A percentile compares a stretch with the other conserved stretches of the same genome.
Conservation (phyloP, 2,113 vertebrate genomes). For the Symphodus melops region DNA sequence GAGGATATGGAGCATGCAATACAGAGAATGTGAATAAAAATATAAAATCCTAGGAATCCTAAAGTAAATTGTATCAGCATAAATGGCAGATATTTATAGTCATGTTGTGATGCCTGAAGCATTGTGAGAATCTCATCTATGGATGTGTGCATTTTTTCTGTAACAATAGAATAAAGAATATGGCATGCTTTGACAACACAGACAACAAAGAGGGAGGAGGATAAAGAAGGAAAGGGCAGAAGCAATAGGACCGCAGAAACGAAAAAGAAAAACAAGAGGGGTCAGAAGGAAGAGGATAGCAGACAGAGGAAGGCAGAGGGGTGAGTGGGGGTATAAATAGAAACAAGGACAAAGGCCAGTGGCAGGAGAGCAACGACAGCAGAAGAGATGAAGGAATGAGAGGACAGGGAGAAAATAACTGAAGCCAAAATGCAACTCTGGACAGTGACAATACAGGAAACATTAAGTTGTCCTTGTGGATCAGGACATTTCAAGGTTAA, state of each 20-base stretch:
- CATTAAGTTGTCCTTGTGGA: slow-evolving; percentile 58
- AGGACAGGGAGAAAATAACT: slow-evolving; percentile 46
- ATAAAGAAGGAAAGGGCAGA: slow-evolving; percentile 16
- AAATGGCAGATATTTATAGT: not conserved
- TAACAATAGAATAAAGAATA: slow-evolving; percentile 1
- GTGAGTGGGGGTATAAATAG: slow-evolving; percentile 64
- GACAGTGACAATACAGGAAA: slow-evolving; percentile 43
- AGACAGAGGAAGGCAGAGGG: slow-evolving; percentile 26
- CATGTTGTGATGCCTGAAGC: not conserved
- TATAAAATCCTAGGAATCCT: no score
- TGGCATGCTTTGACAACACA: not conserved
- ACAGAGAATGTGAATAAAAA: not conserved
- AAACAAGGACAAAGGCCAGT: slow-evolving; percentile 74
- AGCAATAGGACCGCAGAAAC: slow-evolving; percentile 34
- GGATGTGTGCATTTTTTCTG: not conserved
- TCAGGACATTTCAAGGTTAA: slow-evolving; percentile 42
- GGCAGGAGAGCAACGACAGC: slow-evolving; percentile 62
- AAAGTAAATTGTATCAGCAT: not conserved
- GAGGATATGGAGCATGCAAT: not conserved
- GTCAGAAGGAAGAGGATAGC: slow-evolving; percentile 37
- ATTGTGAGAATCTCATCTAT: not conserved
- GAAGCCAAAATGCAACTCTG: slow-evolving; percentile 55
- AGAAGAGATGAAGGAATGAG: slow-evolving; percentile 56
- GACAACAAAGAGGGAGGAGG: slow-evolving; percentile 18
- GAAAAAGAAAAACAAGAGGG: slow-evolving; percentile 23